Evolutionary conservation across 2,888 invertebrate species (phyloP).

Genomic region (Platycheirus rosarum): DNA sequence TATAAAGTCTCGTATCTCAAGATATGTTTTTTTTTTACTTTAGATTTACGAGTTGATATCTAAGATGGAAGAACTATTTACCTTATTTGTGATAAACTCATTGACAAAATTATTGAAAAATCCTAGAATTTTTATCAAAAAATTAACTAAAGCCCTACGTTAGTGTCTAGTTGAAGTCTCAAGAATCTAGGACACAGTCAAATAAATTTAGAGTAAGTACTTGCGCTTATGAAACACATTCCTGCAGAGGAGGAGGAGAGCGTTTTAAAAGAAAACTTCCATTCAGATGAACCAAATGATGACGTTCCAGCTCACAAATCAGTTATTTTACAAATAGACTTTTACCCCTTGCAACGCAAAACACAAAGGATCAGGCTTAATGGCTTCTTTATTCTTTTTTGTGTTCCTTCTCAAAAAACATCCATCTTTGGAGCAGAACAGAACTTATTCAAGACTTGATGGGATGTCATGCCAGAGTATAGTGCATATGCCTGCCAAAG

Average conservation of each 20-base stretch:
- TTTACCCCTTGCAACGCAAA: slow-evolving; percentile 17
- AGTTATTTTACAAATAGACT: slow-evolving; percentile 36
- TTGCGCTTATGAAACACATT: slow-evolving; percentile 8
- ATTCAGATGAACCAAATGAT: slow-evolving; percentile 36
- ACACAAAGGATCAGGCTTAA: slow-evolving; percentile 13
- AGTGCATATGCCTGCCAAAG: slow-evolving; percentile 12
- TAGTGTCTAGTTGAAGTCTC: neutral
- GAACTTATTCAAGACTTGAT: slow-evolving; percentile 22
- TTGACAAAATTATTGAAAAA: too few relatives aligned
- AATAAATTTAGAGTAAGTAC: slow-evolving; percentile 23
- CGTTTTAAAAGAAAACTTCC: slow-evolving; percentile 9
- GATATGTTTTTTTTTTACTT: too few relatives aligned
- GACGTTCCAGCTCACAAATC: slow-evolving; percentile 33
- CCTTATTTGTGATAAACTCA: too few relatives aligned
- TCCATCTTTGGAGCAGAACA: slow-evolving; percentile 24
- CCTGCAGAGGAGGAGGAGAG: neutral
- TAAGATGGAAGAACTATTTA: too few relatives aligned
- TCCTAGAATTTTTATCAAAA: too few relatives aligned
- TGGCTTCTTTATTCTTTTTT: neutral
- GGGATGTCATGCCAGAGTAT: slow-evolving; percentile 20
- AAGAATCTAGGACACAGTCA: slow-evolving; percentile 25
- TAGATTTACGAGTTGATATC: too few relatives aligned
- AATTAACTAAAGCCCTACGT: too few relatives aligned
- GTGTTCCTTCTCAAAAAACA: slow-evolving; percentile 4
- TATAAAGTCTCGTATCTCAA: too few relatives aligned